Evolutionary conservation across 2,797 vertebrate genomes (phyloP).

Genomic region (Psittacula echo): DNA sequence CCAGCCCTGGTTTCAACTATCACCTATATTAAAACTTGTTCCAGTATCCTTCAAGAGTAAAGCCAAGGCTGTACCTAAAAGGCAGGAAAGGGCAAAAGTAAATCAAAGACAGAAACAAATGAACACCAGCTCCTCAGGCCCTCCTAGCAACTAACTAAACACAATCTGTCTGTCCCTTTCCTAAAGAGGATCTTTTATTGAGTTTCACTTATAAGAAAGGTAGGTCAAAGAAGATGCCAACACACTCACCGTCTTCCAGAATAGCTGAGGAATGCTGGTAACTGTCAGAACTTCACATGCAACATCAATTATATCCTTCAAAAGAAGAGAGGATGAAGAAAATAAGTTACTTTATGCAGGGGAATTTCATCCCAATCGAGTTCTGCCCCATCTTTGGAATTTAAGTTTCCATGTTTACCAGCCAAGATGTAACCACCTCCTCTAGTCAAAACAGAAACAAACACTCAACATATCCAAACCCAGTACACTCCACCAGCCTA

Average conservation of each 20-base stretch:
- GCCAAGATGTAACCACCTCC: neutral
- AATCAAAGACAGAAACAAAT: neutral
- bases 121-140: neutral
- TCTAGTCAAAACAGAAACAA: neutral
- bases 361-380: neutral
- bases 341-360: neutral
- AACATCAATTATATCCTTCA: conserved; percentile 90
- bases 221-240: neutral
- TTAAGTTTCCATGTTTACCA: neutral
- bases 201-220: neutral
- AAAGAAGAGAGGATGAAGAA: neutral
- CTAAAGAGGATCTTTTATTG: neutral
- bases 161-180: neutral
- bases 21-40: conserved; percentile 65
- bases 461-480: neutral
- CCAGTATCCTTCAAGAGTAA: conserved; percentile 65
- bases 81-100: conserved; percentile 56
- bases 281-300: conserved; percentile 94
- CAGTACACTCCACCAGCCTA: neutral
- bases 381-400: neutral
- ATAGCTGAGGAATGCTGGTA: conserved; percentile 92
- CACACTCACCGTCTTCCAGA: conserved; percentile 94
- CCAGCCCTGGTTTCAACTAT: conserved; percentile 54
- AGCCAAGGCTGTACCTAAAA: conserved; percentile 64
- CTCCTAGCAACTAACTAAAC: conserved; percentile 8